Base-by-base conservation (phyloP, 2,113 vertebrate species). In the Lipophrys pholis region DNA sequence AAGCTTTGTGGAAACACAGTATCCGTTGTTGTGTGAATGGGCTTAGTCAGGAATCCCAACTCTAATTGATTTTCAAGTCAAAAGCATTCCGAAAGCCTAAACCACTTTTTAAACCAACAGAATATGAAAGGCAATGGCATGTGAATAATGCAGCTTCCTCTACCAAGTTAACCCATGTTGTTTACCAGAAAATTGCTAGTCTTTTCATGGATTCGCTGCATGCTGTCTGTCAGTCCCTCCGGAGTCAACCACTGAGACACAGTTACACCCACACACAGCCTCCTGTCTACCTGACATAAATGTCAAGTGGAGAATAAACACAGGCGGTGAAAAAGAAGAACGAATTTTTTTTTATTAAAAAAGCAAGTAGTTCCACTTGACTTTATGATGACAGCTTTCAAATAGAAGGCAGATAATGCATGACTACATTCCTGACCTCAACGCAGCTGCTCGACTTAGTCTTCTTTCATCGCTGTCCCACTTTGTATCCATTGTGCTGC, bases 361-460 rank as follows among this genome's bases (percentile, higher is more conserved):
- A 11, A 65, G 46, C 35, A 39, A 0, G 0, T 0, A 5, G 5
- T 52, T 70, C 36, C 3, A 9, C 49, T 21, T 11, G 8, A 77
- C 36, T 39, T 49, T 9, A 50, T 41, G 49, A 72, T 56, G 35
- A 62, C 67, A 65, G 59, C n/a, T 17, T n/a, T 17, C 41, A 48
- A 53, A 35, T 17, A n/a, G 60, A 57, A 58, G 52, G 36, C 16
- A 12, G n/a, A 46, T 52, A 63, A 71, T 49, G 48, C 41, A 17
- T 5, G 52, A 21, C 48, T 62, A 50, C 50, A 6, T 38, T 57
- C 61, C 7, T 61, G 60, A 81, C 55, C 62, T 73, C 63, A 41
- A 6, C 3, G 0, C 54, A 12, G 42, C 12, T 38, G 63, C 58
- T 21, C 0, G 1, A 15, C 58, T 52, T 59, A n/a, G 15, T 77